Base-by-base conservation (phyloP, 2,797 vertebrate genomes). In the Craterocephalus amniculus region DNA sequence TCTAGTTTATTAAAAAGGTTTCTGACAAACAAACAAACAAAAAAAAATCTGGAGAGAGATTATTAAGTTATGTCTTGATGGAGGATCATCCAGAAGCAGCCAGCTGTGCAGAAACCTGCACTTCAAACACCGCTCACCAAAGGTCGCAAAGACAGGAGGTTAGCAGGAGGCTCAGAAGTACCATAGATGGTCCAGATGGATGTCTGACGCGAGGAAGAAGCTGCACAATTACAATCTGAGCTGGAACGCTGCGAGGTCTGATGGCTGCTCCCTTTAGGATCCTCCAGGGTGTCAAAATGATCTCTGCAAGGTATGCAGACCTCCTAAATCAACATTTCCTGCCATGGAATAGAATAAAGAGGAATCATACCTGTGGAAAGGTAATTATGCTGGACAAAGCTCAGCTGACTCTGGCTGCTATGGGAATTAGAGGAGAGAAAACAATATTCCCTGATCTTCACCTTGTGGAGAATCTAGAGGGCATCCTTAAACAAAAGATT, bases 401-500 rank as follows among this genome's bases (percentile, higher is more conserved):
- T 22, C 22, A 38, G 54, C 31, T 35, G 26, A 64, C 43, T 51
- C 40, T 4, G 54, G 48, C 62, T 62, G 49, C 58, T 62, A 62
- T 55, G 63, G 38, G 49, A 67, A 20, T 66, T 54, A 67, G 43
- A 45, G 27, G 22, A 8, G 22, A 48, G 22, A 48, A 56, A 32
- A 16, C 34, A 34, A 48, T 16, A 58, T 22, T 24, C 59, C 24
- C 48, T 63, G 51, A 70, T 52, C 51, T 70, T 31, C 31, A 61
- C 32, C 49, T 26, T 34, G 11, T 11, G 29, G 26, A 60, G 16
- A 45, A 48, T 22, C 62, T 8, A 12, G 59, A 20, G 22, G 43
- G 35, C 8, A 38, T 32, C 31, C 45, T 32, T 35, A 43, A 52
- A 34, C 29, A 56, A 26, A 63, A 51, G 45, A 58, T 7, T 24